Evolutionary conservation across 2,888 invertebrate genomes (phyloP), one percentile per base, ranked within the genome.

Genomic region (Habrosyne pyritoides): DNA sequence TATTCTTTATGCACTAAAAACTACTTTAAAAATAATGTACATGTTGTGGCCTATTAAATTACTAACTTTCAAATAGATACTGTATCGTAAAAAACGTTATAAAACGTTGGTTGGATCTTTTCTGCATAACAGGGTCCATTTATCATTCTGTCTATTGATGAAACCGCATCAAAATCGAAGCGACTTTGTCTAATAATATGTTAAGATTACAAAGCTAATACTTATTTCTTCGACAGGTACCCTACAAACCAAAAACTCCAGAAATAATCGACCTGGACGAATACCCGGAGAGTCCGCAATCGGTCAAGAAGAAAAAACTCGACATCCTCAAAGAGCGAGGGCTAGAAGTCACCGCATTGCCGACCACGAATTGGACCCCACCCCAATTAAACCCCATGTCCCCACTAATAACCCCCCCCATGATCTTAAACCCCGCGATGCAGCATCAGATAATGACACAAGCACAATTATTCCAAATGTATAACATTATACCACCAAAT

Each of bases 251-350:
- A 0, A 94, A 94, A 74, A 93, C 93, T 0, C 95, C 95, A 10
- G 95, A 95, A 77, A 93, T 94, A 14, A 94, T 95, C 54, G 94
- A 94, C 68, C 81, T 95, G 8, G 95, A 95, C 73, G 90, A 92
- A 46, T 93, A 93, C 66, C 93, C 92, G 0, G 93, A 93, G 53
- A 90, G 88, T 53, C 93, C 90, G 0, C 90, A 89, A 55, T 77
- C 82, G 0, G 75, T 89, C 12, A 94, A 95, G 63, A 96, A 95
- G 83, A 94, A 95, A 62, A 96, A 96, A 73, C 87, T 96, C 7
- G 96, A 96, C 66, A 96, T 96, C 47, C 87, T 96, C 42, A 95
- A 95, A 57, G 95, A 96, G 71, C 94, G 96, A 12, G 96, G 96
- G 0, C 84, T 96, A 3, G 96, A 96, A 76, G 96, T 96, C 1